Percentiles rank a stretch among this genome's conserved stretches.
Conservation (phyloP, 2,888 invertebrate species). For the Nemapogon koenigi region DNA sequence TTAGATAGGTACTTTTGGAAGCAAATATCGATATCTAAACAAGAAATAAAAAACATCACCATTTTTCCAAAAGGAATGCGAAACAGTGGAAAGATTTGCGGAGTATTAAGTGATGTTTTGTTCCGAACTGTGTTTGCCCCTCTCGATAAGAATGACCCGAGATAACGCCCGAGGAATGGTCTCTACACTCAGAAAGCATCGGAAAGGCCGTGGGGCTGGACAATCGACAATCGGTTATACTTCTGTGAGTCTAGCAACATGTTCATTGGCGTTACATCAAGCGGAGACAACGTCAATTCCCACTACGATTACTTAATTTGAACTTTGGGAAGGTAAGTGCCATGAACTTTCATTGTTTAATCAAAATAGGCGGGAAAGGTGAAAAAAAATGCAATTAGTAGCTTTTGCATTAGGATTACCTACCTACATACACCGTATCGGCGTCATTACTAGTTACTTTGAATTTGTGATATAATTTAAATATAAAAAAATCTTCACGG, state of each 20-base stretch:
- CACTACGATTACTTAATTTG: slow-evolving; percentile 62
- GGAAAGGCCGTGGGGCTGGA: slow-evolving; percentile 8
- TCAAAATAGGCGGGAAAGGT: background rate
- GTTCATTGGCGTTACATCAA: slow-evolving; percentile 60
- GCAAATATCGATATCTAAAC: too few species aligned
- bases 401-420: too few species aligned
- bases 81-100: background rate
- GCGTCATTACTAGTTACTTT: too few species aligned
- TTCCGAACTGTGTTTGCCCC: slow-evolving; percentile 28
- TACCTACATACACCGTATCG: too few species aligned
- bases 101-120: background rate
- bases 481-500: too few species aligned
- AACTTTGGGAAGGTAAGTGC: slow-evolving; percentile 33
- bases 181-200: slow-evolving; percentile 1
- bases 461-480: too few species aligned
- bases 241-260: slow-evolving; percentile 30
- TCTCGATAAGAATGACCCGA: slow-evolving; percentile 43
- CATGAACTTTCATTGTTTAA: background rate
- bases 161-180: slow-evolving; percentile 23
- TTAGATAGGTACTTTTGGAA: too few species aligned
- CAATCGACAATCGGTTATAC: background rate
- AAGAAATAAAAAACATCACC: too few species aligned
- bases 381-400: background rate
- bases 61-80: too few species aligned
- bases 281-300: slow-evolving; percentile 56